Conservation (phyloP, 2,113 vertebrate genomes). For the Sorex fumeus region DNA sequence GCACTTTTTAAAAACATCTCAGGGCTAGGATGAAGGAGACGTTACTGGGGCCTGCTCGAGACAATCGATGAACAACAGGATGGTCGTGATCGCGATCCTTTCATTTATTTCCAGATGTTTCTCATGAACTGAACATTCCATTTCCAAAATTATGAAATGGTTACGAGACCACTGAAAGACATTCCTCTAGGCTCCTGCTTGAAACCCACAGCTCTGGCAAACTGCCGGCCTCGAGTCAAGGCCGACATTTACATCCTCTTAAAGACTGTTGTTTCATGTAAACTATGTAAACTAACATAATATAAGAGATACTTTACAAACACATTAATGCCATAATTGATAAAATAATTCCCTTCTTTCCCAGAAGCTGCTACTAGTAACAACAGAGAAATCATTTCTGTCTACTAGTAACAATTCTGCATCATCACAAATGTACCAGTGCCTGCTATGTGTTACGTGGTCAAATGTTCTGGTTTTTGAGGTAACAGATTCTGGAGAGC, state of each 20-base stretch:
- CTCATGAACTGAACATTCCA: too few relatives aligned
- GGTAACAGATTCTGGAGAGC: constrained; percentile 50
- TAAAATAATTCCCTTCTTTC: constrained; percentile 57
- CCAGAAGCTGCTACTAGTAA: constrained; percentile 43
- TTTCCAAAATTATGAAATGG: too few relatives aligned
- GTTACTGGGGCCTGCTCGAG: too few relatives aligned
- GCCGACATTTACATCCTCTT: background rate
- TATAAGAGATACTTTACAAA: constrained; percentile 50
- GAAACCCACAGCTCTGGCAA: too few relatives aligned
- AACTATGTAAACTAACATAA: constrained; percentile 57
- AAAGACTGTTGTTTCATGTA: constrained; percentile 45
- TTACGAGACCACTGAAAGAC: too few relatives aligned
- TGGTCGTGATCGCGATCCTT: too few relatives aligned
- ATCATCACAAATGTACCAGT: constrained; percentile 26
- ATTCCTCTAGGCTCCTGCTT: too few relatives aligned
- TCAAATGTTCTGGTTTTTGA: constrained; percentile 28
- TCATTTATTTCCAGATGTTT: constrained; percentile 1
- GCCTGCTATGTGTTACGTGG: constrained; percentile 6
- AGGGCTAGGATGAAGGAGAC: too few relatives aligned
- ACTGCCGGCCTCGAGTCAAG: too few relatives aligned
- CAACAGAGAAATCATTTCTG: constrained; percentile 14
- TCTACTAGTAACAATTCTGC: constrained; percentile 45
- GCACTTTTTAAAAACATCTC: too few relatives aligned
- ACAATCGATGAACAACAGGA: too few relatives aligned
- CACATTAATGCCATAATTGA: constrained; percentile 14